Evolutionary conservation across 2,113 vertebrate genomes (phyloP).

Genomic region (Regulus satrapa): DNA sequence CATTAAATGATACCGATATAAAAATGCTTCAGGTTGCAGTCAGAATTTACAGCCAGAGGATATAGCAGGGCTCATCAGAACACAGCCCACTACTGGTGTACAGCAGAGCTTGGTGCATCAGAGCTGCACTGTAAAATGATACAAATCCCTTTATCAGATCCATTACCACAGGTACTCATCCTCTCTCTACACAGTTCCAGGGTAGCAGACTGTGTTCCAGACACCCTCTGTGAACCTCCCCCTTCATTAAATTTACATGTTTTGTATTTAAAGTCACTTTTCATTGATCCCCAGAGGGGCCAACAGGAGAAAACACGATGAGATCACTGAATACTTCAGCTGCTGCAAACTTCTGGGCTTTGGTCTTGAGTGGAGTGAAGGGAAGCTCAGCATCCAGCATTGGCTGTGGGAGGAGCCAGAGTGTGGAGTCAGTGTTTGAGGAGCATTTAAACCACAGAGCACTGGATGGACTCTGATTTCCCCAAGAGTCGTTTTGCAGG

Average conservation of each 20-base stretch:
- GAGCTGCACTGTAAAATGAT: not conserved
- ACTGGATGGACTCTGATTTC: not conserved
- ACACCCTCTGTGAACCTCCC: not conserved
- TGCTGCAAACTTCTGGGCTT: not conserved
- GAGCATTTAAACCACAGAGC: not conserved
- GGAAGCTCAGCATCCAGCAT: not conserved
- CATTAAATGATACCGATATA: not conserved
- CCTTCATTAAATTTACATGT: not conserved
- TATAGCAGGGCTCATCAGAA: not conserved
- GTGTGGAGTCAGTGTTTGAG: not conserved
- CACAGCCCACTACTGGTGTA: not conserved
- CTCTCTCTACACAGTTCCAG: not conserved
- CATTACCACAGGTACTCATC: not conserved
- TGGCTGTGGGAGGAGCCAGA: not conserved
- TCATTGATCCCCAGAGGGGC: constrained; percentile 5
- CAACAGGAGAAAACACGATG: constrained; percentile 58
- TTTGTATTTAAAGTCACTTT: not conserved
- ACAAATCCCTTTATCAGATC: not conserved
- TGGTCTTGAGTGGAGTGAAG: constrained; percentile 35
- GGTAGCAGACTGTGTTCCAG: not conserved
- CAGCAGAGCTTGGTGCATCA: not conserved
- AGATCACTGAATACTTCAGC: constrained; percentile 1
- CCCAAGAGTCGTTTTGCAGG: not conserved
- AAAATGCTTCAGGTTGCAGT: not conserved
- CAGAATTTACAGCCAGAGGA: not conserved